Evolutionary conservation across 2,797 vertebrate species (phyloP), one percentile per base, ranked within the genome.

Genomic region (Coregonus ussuriensis): DNA sequence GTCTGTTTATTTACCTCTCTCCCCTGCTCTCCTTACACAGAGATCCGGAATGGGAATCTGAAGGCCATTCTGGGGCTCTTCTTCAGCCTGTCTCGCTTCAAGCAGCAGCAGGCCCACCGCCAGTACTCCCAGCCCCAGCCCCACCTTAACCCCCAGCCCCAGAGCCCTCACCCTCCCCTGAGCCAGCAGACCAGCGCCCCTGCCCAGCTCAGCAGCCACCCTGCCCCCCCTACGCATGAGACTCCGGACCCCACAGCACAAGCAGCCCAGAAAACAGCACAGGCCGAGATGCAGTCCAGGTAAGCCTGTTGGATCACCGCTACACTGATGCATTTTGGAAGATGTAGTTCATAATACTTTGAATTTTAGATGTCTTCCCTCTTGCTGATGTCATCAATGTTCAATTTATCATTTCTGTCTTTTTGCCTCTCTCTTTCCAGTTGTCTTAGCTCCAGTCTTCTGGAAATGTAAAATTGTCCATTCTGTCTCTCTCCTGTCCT

Each of bases 221-320:
- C 88, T 71, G 74, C 94, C 82, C 86, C 93, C 71, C 70, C 79
- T 69, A 11, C 93, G 87, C 87, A 94, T 95, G 93, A 77, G 94
- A 92, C 93, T 90, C 92, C 86, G 53, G 76, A 77, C 74, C 79
- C 86, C 1, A 71, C 86, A 14, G 93, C 93, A 80, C 95, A 95
- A 83, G 95, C 83, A 83, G 95, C 82, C 21, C 86, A 94, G 87
- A 96, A 95, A 96, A 94, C 95, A 94, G 91, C 93, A 80, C 97
- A 98, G 91, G 92, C 94, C 84, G 98, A 99, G 89, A 99, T 99
- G 98, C 98, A 99, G 92, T 99, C 98, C 95, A 99, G 98, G 98
- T 99, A 93, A 90, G 86, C 21, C 72, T 29, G 4, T 52, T 65
- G 5, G 33, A 37, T 6, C 1, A 4, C 54, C 16, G 15, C 16